These are phyloP conservation scores for Vimba vimba DNA, from an alignment of 2,113 vertebrate genomes.

Conservation along the genomic window DNA sequence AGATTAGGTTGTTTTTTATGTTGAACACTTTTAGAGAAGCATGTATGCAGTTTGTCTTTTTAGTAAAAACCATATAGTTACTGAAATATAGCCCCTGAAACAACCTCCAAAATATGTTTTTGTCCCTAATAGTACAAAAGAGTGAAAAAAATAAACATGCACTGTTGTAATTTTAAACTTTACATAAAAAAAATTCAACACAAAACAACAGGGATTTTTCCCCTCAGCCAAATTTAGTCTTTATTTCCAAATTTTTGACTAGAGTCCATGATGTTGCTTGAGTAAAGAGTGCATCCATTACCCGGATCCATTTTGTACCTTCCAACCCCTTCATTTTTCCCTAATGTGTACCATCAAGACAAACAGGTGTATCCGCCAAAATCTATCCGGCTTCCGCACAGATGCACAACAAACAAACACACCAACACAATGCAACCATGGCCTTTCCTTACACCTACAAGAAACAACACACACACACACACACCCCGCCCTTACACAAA, in stretches of 20 bases:
- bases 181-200: not conserved
- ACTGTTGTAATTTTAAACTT: not conserved
- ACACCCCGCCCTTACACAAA: conserved; percentile 28
- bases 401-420: conserved; percentile 31
- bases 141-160: not conserved
- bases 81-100: not conserved
- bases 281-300: conserved; percentile 18
- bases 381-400: conserved; percentile 41
- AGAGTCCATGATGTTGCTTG: not conserved
- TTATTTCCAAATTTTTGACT: conserved; percentile 8
- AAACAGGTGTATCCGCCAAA: conserved; percentile 35
- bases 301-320: conserved; percentile 31
- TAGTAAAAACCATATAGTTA: not conserved
- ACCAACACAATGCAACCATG: conserved; percentile 16
- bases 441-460: conserved; percentile 11
- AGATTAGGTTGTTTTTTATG: not conserved
- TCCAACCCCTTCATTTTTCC: conserved; percentile 20
- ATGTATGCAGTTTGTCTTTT: not conserved
- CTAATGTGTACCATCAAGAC: conserved; percentile 19
- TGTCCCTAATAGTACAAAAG: not conserved
- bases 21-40: not conserved
- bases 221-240: not conserved
- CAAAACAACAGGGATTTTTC: conserved; percentile 1
- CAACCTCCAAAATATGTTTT: not conserved
- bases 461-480: conserved; percentile 21